Evolutionary conservation across 2,113 vertebrate genomes (phyloP).

Genomic region (Puma concolor): DNA sequence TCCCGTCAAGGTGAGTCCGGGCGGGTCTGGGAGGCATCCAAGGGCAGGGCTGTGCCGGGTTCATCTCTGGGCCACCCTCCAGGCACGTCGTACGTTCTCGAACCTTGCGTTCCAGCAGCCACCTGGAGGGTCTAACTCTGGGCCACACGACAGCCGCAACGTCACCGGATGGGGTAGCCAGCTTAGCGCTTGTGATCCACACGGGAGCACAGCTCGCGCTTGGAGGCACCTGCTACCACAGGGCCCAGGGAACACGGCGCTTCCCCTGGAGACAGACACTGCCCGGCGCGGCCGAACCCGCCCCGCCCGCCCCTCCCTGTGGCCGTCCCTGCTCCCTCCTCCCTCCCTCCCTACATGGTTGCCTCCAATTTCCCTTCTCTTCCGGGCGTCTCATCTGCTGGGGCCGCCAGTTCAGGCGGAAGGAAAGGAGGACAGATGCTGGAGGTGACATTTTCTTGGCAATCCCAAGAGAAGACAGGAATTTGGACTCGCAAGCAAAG

Average conservation of each 20-base stretch:
- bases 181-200: accelerated
- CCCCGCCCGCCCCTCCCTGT: not conserved
- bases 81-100: accelerated
- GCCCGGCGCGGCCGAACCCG: accelerated
- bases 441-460: not conserved
- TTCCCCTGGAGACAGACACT: accelerated
- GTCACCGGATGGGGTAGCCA: accelerated
- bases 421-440: not conserved
- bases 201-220: accelerated
- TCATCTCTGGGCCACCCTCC: accelerated
- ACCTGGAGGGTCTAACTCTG: accelerated
- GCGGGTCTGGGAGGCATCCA: accelerated
- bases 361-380: not conserved
- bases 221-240: accelerated
- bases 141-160: accelerated
- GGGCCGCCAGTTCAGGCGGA: not conserved
- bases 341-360: not conserved
- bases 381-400: not conserved
- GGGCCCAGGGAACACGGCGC: not conserved
- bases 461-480: not conserved
- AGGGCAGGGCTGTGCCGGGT: not conserved
- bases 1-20: accelerated
- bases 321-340: accelerated
- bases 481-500: not conserved
- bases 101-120: not conserved